These are phyloP conservation scores for Felis chaus DNA, from an alignment of 2,113 vertebrate species.

Conservation along the genomic window DNA sequence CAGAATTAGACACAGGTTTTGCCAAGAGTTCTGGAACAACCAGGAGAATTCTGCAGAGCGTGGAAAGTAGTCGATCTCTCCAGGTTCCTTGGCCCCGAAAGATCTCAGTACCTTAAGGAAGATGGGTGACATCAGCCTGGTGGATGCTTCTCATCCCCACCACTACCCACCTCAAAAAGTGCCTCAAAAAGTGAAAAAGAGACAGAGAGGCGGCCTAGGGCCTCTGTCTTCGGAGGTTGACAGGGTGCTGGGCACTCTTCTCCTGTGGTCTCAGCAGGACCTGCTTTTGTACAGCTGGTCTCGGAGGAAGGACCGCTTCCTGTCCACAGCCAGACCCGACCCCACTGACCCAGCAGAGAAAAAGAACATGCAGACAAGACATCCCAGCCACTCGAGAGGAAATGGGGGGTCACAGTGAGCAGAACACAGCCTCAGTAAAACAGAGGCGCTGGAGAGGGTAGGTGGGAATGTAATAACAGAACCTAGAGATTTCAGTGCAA, in stretches of 20 bases:
- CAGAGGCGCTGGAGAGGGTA: background rate
- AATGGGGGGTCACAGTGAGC: background rate
- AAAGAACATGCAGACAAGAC: background rate
- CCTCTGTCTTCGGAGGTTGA: background rate
- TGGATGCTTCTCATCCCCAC: background rate
- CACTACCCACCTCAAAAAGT: background rate
- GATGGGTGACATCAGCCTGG: background rate
- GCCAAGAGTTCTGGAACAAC: background rate
- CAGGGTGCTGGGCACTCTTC: background rate
- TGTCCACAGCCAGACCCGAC: background rate
- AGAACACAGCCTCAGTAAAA: background rate
- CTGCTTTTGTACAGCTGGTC: background rate
- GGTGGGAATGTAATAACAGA: background rate
- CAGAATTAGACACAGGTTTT: background rate
- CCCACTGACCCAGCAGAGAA: background rate
- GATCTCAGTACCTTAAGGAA: background rate
- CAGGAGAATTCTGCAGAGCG: background rate
- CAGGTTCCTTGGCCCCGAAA: background rate
- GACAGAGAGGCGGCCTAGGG: background rate
- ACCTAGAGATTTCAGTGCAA: background rate
- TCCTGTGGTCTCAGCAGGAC: background rate
- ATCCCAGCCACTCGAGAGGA: background rate
- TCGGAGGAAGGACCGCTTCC: background rate
- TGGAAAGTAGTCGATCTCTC: background rate
- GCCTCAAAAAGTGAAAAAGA: background rate